phyloP scores from a whole-genome alignment of 1,140 invertebrate species.

The Hirudo medicinalis region DNA sequence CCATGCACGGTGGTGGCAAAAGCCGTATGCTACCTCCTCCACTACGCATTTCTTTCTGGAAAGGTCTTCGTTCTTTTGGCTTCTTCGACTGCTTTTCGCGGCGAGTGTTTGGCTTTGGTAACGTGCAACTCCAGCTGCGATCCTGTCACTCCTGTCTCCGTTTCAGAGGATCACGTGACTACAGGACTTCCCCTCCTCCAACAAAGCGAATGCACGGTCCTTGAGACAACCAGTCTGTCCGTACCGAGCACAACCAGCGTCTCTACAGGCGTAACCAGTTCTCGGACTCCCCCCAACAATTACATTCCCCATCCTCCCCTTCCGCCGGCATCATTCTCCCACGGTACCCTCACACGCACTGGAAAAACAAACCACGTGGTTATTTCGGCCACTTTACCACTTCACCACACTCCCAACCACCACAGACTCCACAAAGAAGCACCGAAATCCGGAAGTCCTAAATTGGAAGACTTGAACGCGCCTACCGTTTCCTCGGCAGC shows the following conservation, averaged over 20 bases:
- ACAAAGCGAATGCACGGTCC: not conserved
- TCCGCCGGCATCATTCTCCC: not conserved
- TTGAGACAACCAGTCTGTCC: not conserved
- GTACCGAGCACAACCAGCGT: conserved; percentile 5
- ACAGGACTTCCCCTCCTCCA: conserved; percentile 15
- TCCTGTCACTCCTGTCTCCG: conserved; percentile 11
- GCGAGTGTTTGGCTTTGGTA: conserved; percentile 22
- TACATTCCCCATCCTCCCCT: conserved; percentile 7
- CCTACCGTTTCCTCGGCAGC: conserved; percentile 12
- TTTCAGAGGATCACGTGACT: conserved; percentile 14
- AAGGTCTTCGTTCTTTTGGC: conserved; percentile 28
- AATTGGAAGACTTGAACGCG: not conserved
- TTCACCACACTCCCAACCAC: conserved; percentile 1
- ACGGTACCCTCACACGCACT: not conserved
- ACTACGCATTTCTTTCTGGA: conserved; percentile 27
- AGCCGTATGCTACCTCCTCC: conserved; percentile 23
- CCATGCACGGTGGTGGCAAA: conserved; percentile 13
- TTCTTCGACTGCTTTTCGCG: conserved; percentile 25
- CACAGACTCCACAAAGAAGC: not conserved
- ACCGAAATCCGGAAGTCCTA: not conserved
- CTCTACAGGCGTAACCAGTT: not conserved
- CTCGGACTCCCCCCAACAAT: not conserved
- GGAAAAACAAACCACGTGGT: conserved; percentile 3
- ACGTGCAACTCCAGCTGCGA: conserved; percentile 11
- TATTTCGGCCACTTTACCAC: not conserved